These are phyloP conservation scores for Saguinus midas DNA, from an alignment of 2,113 vertebrate species.

Conservation along the genomic window DNA sequence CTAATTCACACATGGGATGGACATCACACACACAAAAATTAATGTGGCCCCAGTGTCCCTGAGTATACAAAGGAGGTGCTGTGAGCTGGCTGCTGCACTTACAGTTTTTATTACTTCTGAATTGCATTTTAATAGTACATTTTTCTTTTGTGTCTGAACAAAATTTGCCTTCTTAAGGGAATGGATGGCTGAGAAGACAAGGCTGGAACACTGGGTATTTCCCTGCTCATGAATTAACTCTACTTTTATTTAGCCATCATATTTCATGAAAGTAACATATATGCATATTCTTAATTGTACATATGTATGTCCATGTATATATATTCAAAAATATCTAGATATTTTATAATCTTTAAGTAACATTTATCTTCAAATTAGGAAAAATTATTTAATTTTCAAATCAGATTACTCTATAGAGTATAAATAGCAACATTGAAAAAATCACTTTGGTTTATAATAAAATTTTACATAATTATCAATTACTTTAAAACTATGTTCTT, in stretches of 20 bases:
- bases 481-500: neutral
- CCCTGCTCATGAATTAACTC: slow-evolving; percentile 66
- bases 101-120: slow-evolving; percentile 88
- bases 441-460: neutral
- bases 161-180: slow-evolving; percentile 88
- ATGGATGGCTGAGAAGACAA: slow-evolving; percentile 82
- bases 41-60: slow-evolving; percentile 88
- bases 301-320: neutral
- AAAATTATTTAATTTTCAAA: neutral
- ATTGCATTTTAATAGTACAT: slow-evolving; percentile 90
- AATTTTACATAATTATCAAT: neutral
- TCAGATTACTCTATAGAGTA: neutral
- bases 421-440: neutral
- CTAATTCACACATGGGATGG: slow-evolving; percentile 90
- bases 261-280: slow-evolving; percentile 56
- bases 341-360: neutral
- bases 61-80: slow-evolving; percentile 85
- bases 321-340: neutral
- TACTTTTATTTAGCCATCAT: slow-evolving; percentile 61
- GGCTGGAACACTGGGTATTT: slow-evolving; percentile 77
- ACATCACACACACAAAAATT: slow-evolving; percentile 87
- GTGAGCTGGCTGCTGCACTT: slow-evolving; percentile 86
- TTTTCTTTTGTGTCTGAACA: slow-evolving; percentile 89
- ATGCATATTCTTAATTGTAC: neutral
- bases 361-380: neutral